Evolutionary conservation across 2,113 vertebrate genomes (phyloP).

Genomic region (Rhea pennata): DNA sequence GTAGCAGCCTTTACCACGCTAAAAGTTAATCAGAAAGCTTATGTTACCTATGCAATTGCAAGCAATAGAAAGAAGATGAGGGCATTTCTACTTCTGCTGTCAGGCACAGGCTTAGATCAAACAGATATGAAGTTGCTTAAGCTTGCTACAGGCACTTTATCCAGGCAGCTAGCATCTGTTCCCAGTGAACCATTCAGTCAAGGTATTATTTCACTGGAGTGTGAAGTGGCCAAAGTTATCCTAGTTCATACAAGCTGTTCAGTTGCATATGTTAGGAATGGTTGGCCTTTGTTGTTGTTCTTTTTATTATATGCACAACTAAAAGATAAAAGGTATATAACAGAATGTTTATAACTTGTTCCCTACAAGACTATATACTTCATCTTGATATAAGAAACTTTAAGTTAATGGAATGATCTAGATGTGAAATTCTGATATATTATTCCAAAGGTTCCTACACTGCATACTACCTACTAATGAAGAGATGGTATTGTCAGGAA

Average conservation of each 20-base stretch:
- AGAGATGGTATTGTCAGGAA: not conserved
- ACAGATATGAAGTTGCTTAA: conserved; percentile 29
- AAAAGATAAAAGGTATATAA: not conserved
- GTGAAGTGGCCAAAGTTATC: conserved; percentile 44
- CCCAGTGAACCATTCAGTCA: conserved; percentile 63
- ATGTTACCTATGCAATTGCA: conserved; percentile 33
- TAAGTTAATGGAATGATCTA: not conserved
- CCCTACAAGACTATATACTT: not conserved
- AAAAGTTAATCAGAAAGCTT: conserved; percentile 47
- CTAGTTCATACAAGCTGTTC: not conserved
- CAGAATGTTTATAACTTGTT: not conserved
- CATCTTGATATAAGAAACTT: not conserved
- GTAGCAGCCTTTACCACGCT: not conserved
- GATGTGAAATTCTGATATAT: not conserved
- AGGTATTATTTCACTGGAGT: conserved; percentile 60
- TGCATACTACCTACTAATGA: not conserved
- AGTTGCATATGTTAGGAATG: not conserved
- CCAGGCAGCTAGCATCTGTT: conserved; percentile 60
- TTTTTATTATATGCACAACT: not conserved
- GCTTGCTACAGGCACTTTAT: conserved; percentile 48
- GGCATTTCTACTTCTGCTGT: conserved; percentile 13
- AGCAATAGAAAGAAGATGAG: not conserved
- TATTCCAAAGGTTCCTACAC: not conserved
- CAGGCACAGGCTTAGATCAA: conserved; percentile 29
- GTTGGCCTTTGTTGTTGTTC: not conserved